These are phyloP conservation scores for Diacarnus erythraeanus DNA, from an alignment of 37 sponge, comb jelly and placozoan species.

Conservation along the genomic window DNA sequence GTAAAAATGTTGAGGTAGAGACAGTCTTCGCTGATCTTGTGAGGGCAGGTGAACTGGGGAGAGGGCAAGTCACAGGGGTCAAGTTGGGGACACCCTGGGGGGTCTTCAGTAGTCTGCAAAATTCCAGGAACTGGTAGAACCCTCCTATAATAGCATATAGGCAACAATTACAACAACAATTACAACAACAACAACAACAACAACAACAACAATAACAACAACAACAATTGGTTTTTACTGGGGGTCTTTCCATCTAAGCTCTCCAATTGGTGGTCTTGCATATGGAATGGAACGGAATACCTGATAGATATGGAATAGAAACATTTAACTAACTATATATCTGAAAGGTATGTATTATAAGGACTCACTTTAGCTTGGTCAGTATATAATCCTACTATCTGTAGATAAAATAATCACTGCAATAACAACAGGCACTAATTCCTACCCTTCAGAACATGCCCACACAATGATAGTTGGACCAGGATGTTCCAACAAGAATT, in stretches of 20 bases:
- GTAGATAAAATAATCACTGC: neutral
- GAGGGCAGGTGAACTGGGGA: constrained; percentile 52
- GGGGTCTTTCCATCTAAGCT: constrained; percentile 68
- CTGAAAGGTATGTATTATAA: no score
- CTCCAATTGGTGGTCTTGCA: constrained; percentile 58
- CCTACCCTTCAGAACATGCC: no score
- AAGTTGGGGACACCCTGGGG: constrained; percentile 60
- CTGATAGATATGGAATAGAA: constrained; percentile 19
- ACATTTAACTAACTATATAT: neutral
- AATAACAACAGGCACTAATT: no score
- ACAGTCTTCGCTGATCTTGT: constrained; percentile 61
- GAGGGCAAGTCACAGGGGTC: constrained; percentile 40
- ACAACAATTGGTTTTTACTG: constrained; percentile 43
- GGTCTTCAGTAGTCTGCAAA: constrained; percentile 41
- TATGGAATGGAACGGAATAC: constrained; percentile 79
- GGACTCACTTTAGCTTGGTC: neutral
- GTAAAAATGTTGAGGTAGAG: constrained; percentile 78
- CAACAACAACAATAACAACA: no score
- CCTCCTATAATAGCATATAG: constrained; percentile 22
- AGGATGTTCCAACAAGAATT: no score
- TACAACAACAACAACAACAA: no score
- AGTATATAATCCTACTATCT: neutral
- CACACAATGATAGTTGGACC: no score
- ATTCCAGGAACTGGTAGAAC: constrained; percentile 55
- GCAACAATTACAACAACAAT: no score